Base-by-base conservation (phyloP, 2,888 invertebrate genomes). In the Torymus texanus region DNA sequence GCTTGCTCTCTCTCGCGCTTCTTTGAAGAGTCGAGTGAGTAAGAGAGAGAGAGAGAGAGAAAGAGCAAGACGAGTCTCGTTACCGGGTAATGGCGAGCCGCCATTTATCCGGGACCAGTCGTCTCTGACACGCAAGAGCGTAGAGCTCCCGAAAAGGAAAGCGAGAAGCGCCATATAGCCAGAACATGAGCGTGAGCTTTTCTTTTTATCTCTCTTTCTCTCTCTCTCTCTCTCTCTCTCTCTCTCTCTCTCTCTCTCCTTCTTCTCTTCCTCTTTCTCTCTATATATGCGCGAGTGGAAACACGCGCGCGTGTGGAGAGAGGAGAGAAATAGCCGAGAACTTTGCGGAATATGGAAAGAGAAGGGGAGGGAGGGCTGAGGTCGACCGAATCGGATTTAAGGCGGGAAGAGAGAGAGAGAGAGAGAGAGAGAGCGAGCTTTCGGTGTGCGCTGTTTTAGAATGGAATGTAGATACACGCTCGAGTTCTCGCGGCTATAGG, bases 61-160 rank as follows among this genome's bases (percentile, higher is more conserved):
- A 70, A 13, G 74, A 70, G 58, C 65, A 73, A 58, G 75, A 71
- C 72, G 82, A 85, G 77, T 83, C 86, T 86, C 85, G 85, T 86
- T 87, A 85, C 82, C 81, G 75, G 80, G 83, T 84, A 87, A 87
- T 84, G 85, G 85, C 83, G 81, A 84, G 83, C 82, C 84, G 81
- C 82, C 84, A 84, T 85, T 86, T 86, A 85, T 85, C 83, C 84
- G 56, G 14, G 14, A 29, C 50, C 14, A 4, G 51, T 10, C 16
- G 56, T 51, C 18, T 8, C n/a, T 18, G n/a, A 16, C 12, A 68
- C 29, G 55, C 10, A 29, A 13, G 16, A 14, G n/a, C 12, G 24
- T 14, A 16, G 16, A 41, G 14, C 59, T 18, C 24, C 16, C 50
- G 59, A 50, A 59, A 59, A 59, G 55, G 68, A 56, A 59, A 59